Evolutionary conservation across 2,888 invertebrate genomes (phyloP).

Genomic region (Xestia xanthographa): DNA sequence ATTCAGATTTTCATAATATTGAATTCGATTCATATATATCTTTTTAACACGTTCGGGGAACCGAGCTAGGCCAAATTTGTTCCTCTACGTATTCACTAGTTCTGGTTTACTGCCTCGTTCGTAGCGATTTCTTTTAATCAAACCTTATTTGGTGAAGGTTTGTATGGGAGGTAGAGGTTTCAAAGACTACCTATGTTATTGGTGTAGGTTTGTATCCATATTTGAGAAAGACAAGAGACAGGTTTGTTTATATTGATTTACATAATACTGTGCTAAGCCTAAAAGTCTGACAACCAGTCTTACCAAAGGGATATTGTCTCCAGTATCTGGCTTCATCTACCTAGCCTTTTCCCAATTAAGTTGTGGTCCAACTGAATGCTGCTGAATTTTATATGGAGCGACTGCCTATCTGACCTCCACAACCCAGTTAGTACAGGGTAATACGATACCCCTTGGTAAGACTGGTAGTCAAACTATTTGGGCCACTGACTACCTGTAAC

Average conservation of each 20-base stretch:
- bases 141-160: slow-evolving; percentile 7
- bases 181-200: too few species aligned
- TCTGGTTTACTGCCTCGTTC: slow-evolving; percentile 13
- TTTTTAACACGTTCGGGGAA: slow-evolving; percentile 25
- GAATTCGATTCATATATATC: too few species aligned
- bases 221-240: neutral
- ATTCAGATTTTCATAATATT: too few species aligned
- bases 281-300: neutral
- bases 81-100: slow-evolving; percentile 25
- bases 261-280: neutral
- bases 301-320: neutral
- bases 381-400: too few species aligned
- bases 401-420: too few species aligned
- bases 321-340: neutral
- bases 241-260: neutral
- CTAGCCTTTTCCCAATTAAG: too few species aligned
- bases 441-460: too few species aligned
- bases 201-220: neutral
- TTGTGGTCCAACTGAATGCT: too few species aligned
- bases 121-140: slow-evolving; percentile 28
- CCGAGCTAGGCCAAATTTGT: neutral
- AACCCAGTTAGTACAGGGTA: too few species aligned
- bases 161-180: neutral
- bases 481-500: too few species aligned
- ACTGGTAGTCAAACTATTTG: too few species aligned